These are phyloP conservation scores for Laspeyria flexula DNA, from an alignment of 2,888 invertebrate species.

Conservation along the genomic window DNA sequence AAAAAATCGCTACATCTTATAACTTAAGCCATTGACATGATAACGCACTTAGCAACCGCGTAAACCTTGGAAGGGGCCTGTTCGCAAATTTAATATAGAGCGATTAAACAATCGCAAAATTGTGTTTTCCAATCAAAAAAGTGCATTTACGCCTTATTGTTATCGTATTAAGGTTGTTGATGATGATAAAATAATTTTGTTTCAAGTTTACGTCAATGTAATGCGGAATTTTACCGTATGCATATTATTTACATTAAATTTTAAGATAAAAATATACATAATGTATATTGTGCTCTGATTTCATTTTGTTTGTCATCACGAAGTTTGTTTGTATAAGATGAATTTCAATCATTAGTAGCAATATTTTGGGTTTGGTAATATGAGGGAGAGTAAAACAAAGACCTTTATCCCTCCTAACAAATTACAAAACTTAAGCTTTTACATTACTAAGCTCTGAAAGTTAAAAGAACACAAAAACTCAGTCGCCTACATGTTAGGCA, in stretches of 20 bases:
- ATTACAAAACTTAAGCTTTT: too few species aligned
- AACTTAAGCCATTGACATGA: constrained; percentile 32
- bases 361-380: too few species aligned
- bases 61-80: constrained; percentile 63
- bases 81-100: constrained; percentile 59
- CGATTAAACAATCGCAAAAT: constrained; percentile 55
- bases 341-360: too few species aligned
- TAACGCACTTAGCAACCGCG: constrained; percentile 48
- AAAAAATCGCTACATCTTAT: constrained; percentile 22
- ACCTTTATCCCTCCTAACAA: too few species aligned
- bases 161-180: constrained; percentile 21
- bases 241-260: too few species aligned
- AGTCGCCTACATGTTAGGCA: too few species aligned
- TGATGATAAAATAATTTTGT: constrained; percentile 6
- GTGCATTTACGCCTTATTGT: constrained; percentile 29
- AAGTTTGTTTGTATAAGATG: too few species aligned
- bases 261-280: constrained; percentile 23
- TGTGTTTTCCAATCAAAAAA: constrained; percentile 20
- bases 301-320: constrained; percentile 1
- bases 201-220: constrained; percentile 22
- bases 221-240: constrained; percentile 35
- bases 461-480: too few species aligned
- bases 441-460: too few species aligned
- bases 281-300: constrained; percentile 28
- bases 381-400: too few species aligned